Evolutionary conservation across 1,140 invertebrate genomes (phyloP), one percentile per base, ranked within the genome.

Genomic region (Neodiprion pinetum): DNA sequence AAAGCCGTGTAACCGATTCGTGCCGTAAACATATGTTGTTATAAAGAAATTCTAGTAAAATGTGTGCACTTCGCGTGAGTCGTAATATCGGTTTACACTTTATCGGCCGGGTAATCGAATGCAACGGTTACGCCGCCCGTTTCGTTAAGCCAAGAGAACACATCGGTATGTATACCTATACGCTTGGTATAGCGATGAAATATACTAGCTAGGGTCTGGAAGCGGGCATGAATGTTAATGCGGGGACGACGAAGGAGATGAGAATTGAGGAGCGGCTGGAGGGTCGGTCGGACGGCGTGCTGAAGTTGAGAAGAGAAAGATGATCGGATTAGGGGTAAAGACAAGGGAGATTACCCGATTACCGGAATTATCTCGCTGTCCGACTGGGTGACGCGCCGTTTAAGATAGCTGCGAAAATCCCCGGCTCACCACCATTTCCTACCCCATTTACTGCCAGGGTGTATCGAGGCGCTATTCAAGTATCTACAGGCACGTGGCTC

Each of bases 321-420:
- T 9, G 53, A 61, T 61, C 53, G 9, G 53, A 61, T 61, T 61
- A 61, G 53, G 28, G 53, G 53, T 8, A 61, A 17, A 61, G 53
- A 61, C 53, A 61, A 61, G 53, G 53, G 53, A 61, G 53, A 61
- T 61, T 61, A 61, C 53, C 11, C 53, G 53, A 61, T 61, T 61
- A 61, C 53, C 53, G 53, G 53, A 61, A 40, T 40, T 40, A 40
- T 40, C 28, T 40, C 28, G 28, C 28, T 40, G 53, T 17, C 53
- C 53, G 53, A 61, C 11, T 61, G n/a, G 53, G 53, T 14, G 53
- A 61, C 53, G n/a, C n/a, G 53, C 11, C 53, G 53, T 61, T 61
- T 61, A 61, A 61, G 53, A 61, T 61, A 61, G n/a, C 11, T 61
- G 53, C 53, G 11, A 61, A 61, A 61, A 12, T 12, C 11, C n/a